Percentiles rank a stretch among this genome's conserved stretches.
These are phyloP conservation scores for Falco naumanni DNA, from an alignment of 2,797 vertebrate species.

Conservation along the genomic window DNA sequence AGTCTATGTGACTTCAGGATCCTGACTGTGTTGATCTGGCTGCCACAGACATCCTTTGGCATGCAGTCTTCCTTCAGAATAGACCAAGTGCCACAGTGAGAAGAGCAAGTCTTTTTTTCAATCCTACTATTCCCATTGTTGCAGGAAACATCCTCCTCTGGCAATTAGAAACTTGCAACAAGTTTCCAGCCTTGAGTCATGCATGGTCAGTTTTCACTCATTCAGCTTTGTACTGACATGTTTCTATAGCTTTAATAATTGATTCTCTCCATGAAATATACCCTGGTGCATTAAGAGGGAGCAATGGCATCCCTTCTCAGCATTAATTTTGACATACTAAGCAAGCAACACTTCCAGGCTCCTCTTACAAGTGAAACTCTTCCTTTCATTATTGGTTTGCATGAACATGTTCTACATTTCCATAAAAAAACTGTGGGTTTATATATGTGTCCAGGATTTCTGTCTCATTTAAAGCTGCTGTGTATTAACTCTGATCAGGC, in stretches of 20 bases:
- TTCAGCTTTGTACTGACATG: neutral
- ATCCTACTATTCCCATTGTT: neutral
- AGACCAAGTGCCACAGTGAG: neutral
- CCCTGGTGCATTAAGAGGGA: neutral
- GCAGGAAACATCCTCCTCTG: neutral
- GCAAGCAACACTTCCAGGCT: neutral
- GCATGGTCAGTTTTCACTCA: neutral
- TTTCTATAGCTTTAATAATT: conserved; percentile 14
- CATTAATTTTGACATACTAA: neutral
- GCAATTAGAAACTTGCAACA: neutral
- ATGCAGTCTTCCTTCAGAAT: neutral
- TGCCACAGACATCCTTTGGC: neutral
- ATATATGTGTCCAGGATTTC: neutral
- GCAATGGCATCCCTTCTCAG: neutral
- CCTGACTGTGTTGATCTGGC: neutral
- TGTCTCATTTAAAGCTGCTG: neutral
- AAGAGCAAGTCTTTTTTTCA: neutral
- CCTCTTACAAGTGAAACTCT: neutral
- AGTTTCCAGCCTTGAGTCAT: neutral
- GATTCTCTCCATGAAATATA: neutral
- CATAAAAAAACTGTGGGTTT: neutral
- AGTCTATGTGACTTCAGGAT: neutral
- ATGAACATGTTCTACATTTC: neutral
- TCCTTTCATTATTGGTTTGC: neutral
- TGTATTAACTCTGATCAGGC: neutral